Conservation (phyloP, 2,888 invertebrate genomes). For the Eueremaeus valkanovi region DNA sequence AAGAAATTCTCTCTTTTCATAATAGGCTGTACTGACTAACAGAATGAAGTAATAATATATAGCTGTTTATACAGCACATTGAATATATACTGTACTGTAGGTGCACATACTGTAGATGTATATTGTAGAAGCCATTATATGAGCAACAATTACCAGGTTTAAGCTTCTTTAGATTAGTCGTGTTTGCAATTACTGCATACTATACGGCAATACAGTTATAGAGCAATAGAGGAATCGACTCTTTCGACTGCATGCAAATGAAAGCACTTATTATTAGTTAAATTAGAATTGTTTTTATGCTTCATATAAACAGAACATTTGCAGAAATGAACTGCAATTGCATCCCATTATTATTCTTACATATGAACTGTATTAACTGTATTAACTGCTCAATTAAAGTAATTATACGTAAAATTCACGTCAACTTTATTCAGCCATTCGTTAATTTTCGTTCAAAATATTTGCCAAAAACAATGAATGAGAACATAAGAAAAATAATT, state of each 20-base stretch:
- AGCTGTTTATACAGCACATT: not conserved
- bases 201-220: not conserved
- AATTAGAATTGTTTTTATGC: constrained; percentile 26
- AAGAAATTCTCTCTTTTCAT: not conserved
- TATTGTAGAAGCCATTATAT: too few relatives aligned
- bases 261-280: constrained; percentile 24
- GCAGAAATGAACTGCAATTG: not conserved
- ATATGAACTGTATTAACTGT: too few relatives aligned
- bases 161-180: not conserved
- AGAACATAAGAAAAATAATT: too few relatives aligned
- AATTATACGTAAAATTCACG: constrained; percentile 9
- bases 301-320: not conserved
- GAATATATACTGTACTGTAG: not conserved
- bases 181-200: not conserved
- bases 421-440: not conserved
- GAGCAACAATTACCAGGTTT: not conserved
- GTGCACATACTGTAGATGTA: not conserved
- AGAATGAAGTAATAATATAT: not conserved
- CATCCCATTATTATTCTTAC: too few relatives aligned
- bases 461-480: not conserved
- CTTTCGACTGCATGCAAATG: not conserved
- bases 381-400: constrained; percentile 1
- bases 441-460: not conserved
- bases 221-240: too few relatives aligned
- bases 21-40: too few relatives aligned